phyloP scores from a whole-genome alignment of 2,113 vertebrate genomes.

The Strix aluco region DNA sequence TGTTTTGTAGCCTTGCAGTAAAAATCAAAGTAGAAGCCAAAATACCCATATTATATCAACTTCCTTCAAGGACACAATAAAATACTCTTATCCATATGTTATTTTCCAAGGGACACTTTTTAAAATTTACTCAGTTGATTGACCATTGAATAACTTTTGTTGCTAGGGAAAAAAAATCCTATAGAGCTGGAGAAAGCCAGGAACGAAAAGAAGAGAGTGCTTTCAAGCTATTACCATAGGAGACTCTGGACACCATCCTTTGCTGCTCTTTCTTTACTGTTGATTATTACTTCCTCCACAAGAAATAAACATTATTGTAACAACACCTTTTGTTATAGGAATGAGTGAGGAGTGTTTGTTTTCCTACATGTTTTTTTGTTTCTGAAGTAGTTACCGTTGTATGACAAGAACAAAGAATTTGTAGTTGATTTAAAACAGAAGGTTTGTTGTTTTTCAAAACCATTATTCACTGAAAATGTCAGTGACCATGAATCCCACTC shows the following conservation, averaged over 20 bases:
- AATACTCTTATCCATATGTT: background rate
- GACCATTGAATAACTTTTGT: background rate
- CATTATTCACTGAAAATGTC: constrained; percentile 62
- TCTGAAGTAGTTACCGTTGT: constrained; percentile 20
- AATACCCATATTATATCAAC: background rate
- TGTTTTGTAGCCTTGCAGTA: background rate
- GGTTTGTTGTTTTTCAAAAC: constrained; percentile 55
- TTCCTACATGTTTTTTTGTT: background rate
- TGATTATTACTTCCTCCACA: background rate
- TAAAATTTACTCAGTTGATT: background rate
- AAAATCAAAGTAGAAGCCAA: background rate
- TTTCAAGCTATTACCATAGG: background rate
- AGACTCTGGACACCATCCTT: background rate
- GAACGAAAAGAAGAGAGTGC: background rate
- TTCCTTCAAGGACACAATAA: background rate
- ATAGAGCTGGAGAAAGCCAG: background rate
- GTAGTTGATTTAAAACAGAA: constrained; percentile 51
- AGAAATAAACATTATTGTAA: background rate
- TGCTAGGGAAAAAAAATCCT: background rate
- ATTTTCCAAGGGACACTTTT: background rate
- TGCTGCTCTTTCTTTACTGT: background rate
- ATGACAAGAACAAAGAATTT: constrained; percentile 58
- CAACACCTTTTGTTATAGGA: background rate
- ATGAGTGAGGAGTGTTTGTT: background rate
- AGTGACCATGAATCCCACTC: constrained; percentile 14